Evolutionary conservation across 1,140 invertebrate genomes (phyloP), one percentile per base, ranked within the genome.

Genomic region (Monomorium pharaonis): DNA sequence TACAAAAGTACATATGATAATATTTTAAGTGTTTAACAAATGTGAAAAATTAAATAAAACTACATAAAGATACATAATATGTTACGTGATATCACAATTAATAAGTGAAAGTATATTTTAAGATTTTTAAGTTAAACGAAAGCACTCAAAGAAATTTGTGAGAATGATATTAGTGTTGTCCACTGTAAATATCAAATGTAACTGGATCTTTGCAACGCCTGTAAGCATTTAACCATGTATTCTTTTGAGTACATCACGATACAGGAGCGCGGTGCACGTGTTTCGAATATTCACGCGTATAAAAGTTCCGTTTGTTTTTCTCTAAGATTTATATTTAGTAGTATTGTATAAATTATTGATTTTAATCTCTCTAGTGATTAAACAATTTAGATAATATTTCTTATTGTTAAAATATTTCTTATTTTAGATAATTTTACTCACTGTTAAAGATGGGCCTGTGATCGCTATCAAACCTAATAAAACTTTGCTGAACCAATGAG

Each of bases 401-500:
- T 42, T 42, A 62, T 44, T 44, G 14, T 65, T 10, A n/a, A 33
- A 63, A 63, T n/a, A 18, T 63, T 63, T 63, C 14, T 24, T 67
- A 67, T 3, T 44, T n/a, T n/a, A n/a, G n/a, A 67, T n/a, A 16
- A 70, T 75, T 49, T 42, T 37, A 89, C 85, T 75, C 89, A 97
- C 97, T 97, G 72, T 97, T 97, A 16, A 95, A 95, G 42, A 97
- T 93, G 1, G 96, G 96, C 60, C 95, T 94, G 92, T 97, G 97
- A 85, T 96, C 94, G 7, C 95, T 95, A 88, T 97, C 96, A 90
- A 95, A 97, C 74, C 97, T 94, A 21, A 97, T 93, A 89, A 97
- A 97, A 33, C 96, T 97, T 0, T 97, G 97, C 89, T 99, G 98
- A 1, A 99, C 97, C 27, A 99, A 93, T 33, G 98, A 98, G 94